Conservation (phyloP, 37 sponge, comb jelly and placozoan species). For the Axinella damicornis region DNA sequence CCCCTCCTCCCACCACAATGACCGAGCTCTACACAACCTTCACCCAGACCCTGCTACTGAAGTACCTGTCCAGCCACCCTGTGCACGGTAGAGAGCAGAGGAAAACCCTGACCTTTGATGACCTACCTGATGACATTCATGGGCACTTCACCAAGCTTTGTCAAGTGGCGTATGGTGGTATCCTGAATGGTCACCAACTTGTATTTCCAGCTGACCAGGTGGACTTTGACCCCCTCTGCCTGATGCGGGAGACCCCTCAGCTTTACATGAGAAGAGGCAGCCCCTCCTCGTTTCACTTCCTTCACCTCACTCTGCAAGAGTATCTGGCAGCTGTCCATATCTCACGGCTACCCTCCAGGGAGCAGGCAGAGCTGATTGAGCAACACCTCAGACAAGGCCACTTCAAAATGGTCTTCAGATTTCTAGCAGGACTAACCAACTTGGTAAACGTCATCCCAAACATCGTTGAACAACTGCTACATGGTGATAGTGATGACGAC, state of each 20-base stretch:
- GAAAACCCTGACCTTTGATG: neutral
- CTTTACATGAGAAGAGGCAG: neutral
- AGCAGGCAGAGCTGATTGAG: neutral
- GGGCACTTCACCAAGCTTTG: neutral
- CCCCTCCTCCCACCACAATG: neutral
- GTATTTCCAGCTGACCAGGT: neutral
- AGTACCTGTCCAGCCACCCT: neutral
- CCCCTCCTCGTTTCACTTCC: neutral
- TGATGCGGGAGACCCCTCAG: constrained; percentile 6
- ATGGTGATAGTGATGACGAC: too few species aligned
- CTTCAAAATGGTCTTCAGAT: too few species aligned
- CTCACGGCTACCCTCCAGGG: neutral
- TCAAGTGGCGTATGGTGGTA: neutral
- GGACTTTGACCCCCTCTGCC: neutral
- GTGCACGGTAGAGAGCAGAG: neutral
- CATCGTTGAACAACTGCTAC: too few species aligned
- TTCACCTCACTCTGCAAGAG: neutral
- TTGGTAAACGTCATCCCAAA: too few species aligned
- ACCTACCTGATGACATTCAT: neutral
- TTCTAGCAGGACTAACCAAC: too few species aligned
- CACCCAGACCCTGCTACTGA: neutral
- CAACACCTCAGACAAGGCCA: too few species aligned
- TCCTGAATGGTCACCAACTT: neutral
- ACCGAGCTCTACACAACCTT: constrained; percentile 16
- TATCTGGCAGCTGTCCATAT: neutral